These are phyloP conservation scores for Microcebus jonahi DNA, from an alignment of 2,113 vertebrate species.

Conservation along the genomic window DNA sequence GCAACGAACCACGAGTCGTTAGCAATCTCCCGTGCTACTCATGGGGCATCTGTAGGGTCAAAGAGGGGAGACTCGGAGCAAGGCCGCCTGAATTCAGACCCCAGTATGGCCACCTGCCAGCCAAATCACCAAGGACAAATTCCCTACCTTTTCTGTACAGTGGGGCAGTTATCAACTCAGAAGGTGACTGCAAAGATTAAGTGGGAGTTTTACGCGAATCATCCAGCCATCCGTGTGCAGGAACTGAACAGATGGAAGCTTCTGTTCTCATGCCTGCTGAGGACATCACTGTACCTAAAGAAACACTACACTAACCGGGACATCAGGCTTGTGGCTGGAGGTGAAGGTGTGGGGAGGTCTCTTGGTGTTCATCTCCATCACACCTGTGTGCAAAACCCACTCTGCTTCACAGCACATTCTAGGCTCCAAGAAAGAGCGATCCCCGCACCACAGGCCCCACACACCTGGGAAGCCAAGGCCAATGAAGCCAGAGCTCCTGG, in stretches of 20 bases:
- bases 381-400: not conserved
- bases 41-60: rapidly evolving
- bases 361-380: not conserved
- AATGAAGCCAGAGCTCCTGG: not conserved
- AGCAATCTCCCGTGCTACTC: not conserved
- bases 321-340: not conserved
- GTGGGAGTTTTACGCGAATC: not conserved
- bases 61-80: not conserved
- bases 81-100: not conserved
- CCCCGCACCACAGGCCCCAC: not conserved
- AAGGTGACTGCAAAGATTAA: not conserved
- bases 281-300: not conserved
- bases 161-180: not conserved
- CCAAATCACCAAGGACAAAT: not conserved
- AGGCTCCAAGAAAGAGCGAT: not conserved
- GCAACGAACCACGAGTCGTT: not conserved
- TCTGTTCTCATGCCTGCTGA: not conserved
- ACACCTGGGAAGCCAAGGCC: not conserved
- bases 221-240: too few species aligned
- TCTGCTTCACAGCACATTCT: not conserved
- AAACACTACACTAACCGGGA: not conserved
- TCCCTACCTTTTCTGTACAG: not conserved
- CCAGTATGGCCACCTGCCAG: not conserved
- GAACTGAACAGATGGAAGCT: not conserved
- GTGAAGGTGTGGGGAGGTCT: not conserved